These are phyloP conservation scores for Procambarus clarkii DNA, from an alignment of 1,140 invertebrate genomes.

Conservation along the genomic window DNA sequence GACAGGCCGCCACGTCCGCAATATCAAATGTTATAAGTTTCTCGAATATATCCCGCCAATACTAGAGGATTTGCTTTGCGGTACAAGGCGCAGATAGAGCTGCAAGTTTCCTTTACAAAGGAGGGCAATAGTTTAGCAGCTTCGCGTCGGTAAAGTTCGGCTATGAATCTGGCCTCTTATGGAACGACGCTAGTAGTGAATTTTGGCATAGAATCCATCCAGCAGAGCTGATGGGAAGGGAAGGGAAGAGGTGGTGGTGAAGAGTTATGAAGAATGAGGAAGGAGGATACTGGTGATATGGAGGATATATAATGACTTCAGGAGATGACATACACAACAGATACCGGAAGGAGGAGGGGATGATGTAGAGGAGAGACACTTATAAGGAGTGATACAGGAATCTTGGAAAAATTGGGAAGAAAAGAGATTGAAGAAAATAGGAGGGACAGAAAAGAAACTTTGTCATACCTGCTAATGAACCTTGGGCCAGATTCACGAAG, in stretches of 20 bases:
- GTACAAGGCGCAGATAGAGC: constrained; percentile 12
- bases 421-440: neutral
- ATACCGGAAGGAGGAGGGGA: neutral
- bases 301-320: neutral
- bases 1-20: neutral
- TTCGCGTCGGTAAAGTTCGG: neutral
- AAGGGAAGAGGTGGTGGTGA: neutral
- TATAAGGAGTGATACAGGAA: neutral
- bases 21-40: constrained; percentile 2
- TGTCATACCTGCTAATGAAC: too few relatives aligned
- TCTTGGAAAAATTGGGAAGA: neutral
- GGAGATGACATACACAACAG: neutral
- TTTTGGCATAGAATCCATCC: neutral
- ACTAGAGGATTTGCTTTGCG: neutral
- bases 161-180: neutral
- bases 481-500: too few relatives aligned
- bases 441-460: neutral
- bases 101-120: constrained; percentile 12
- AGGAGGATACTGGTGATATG: neutral
- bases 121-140: constrained; percentile 7
- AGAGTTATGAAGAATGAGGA: neutral
- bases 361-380: too few relatives aligned
- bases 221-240: too few relatives aligned
- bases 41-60: neutral
- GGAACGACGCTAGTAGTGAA: neutral